Evolutionary conservation across 2,888 invertebrate species (phyloP), one percentile per base, ranked within the genome.

Genomic region (Cyaniris semiargus): DNA sequence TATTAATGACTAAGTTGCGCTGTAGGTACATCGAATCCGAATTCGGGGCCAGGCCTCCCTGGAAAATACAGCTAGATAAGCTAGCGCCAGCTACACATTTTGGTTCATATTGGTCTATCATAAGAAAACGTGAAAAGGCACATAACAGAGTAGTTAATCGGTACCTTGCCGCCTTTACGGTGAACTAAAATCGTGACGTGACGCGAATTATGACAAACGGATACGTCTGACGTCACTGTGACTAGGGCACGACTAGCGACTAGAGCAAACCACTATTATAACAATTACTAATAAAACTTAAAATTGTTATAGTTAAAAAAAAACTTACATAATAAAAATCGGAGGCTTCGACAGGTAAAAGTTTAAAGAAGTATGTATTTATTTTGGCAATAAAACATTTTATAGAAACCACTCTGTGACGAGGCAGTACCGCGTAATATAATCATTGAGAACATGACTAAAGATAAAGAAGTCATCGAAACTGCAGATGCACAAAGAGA

Each of bases 201-300:
- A 53, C 53, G 53, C 53, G 53, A 53, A 53, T 53, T 18, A 4
- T 53, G 53, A 21, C 23, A 23, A 23, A 60, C 13, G 23, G 60
- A 23, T 21, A n/a, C 3, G 60, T 23, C 1, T 60, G 60, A 60
- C 60, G 60, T 60, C 60, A 60, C 60, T 21, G 23, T 23, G 23
- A 60, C 60, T 60, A 13, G 23, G 8, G 60, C 60, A 60, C 21
- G 60, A 60, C 58, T 58, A 58, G 56, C 21, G 60, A 60, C 58
- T 58, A 58, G 56, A 56, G n/a, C 7, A 58, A 58, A 10, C 58
- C 8, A 21, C 21, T n/a, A 21, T 58, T 18, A 53, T 0, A 27
- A 53, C 4, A 13, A 53, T 4, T 53, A 18, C 15, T 53, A 53
- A 53, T 15, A 18, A 53, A 3, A 15, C 5, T 48, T 48, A 38